A percentile compares a stretch with the other conserved stretches of the same genome.
Conservation (phyloP, 2,888 invertebrate genomes). For the Nebria brevicollis region DNA sequence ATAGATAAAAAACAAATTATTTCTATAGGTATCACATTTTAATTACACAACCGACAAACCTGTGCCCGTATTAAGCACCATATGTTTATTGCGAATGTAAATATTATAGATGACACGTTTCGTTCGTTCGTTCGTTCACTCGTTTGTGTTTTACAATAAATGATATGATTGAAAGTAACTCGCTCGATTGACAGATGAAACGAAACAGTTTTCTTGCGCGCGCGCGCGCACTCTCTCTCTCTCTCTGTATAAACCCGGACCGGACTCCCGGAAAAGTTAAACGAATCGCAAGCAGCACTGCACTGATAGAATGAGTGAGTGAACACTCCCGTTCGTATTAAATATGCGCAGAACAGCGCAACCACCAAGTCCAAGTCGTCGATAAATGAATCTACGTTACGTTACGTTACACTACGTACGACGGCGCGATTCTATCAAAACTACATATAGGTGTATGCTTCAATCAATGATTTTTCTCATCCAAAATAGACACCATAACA, state of each 20-base stretch:
- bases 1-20: background rate
- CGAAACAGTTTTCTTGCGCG: slow-evolving; percentile 24
- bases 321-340: slow-evolving; percentile 1
- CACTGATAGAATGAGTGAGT: background rate
- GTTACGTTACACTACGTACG: slow-evolving; percentile 6
- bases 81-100: slow-evolving; percentile 37
- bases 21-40: too few relatives aligned
- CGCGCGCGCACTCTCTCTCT: too few relatives aligned
- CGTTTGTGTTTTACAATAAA: background rate
- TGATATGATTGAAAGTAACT: background rate
- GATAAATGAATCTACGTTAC: slow-evolving; percentile 3
- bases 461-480: background rate
- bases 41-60: background rate
- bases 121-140: slow-evolving; percentile 10
- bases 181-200: slow-evolving; percentile 34
- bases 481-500: background rate
- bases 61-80: slow-evolving; percentile 37
- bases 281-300: slow-evolving; percentile 39
- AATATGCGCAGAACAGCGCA: background rate
- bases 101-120: slow-evolving; percentile 5
- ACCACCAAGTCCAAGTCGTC: background rate
- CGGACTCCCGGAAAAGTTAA: background rate
- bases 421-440: slow-evolving; percentile 22
- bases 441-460: background rate
- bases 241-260: slow-evolving; percentile 19